Evolutionary conservation across 2,797 vertebrate genomes (phyloP).

Genomic region (Prionace glauca): DNA sequence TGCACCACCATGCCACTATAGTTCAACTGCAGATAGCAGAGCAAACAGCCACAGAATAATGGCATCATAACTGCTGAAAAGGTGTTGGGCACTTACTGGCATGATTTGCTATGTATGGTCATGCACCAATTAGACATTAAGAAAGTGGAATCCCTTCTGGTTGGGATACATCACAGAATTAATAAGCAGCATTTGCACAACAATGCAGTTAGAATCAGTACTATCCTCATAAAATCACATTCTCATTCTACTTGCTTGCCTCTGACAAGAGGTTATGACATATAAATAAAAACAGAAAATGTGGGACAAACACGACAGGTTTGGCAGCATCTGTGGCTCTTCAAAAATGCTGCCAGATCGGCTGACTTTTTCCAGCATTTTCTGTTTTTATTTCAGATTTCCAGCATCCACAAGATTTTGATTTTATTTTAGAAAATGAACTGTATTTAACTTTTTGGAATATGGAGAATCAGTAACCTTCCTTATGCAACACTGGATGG

Average conservation of each 20-base stretch:
- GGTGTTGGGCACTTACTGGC: too few species aligned
- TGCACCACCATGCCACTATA: not conserved
- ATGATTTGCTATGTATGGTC: not conserved
- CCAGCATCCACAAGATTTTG: too few species aligned
- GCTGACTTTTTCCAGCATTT: too few species aligned
- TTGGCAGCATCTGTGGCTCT: too few species aligned
- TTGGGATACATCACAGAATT: too few species aligned
- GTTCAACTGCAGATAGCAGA: not conserved
- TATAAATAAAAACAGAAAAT: too few species aligned
- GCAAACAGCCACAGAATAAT: not conserved
- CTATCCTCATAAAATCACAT: not conserved
- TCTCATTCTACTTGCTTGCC: not conserved
- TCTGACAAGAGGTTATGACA: not conserved
- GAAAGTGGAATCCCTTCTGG: not conserved
- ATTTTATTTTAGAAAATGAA: not conserved
- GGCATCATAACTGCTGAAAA: not conserved
- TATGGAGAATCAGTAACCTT: not conserved
- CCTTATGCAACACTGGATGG: not conserved
- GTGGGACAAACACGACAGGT: too few species aligned
- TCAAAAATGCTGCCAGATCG: too few species aligned
- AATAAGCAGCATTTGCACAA: not conserved
- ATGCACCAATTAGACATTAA: not conserved
- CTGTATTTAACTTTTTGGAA: not conserved
- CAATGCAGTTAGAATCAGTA: not conserved
- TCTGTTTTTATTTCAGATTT: too few species aligned